Base-by-base conservation (phyloP, 2,113 vertebrate species). In the Pycnonotus jocosus region DNA sequence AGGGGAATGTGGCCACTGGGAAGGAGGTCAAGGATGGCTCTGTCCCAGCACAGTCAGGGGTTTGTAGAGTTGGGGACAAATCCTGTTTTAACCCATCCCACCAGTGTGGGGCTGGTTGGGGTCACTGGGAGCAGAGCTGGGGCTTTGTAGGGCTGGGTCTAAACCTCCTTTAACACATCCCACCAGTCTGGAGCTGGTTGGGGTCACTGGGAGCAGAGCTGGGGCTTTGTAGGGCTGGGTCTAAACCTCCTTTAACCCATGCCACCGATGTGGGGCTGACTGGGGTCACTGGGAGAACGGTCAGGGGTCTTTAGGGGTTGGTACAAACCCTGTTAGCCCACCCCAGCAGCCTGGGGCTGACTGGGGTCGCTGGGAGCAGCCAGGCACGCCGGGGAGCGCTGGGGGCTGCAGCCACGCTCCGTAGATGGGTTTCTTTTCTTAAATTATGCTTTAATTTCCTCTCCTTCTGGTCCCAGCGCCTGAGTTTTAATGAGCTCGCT, bases 391-490 rank as follows among this genome's bases (percentile, higher is more conserved):
- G 21, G 33, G 76, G 62, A 93, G 50, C 4, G 2, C 47, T 8
- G 21, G 50, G 76, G 58, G 62, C 62, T 80, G 76, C 71, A 90
- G 79, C 60, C 27, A 31, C 4, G 5, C 71, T 78, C 66, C 0
- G 0, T 47, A 23, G 80, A 65, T 44, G 56, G 71, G 33, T 83
- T 95, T 77, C 71, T 94, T 95, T 93, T 61, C 92, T 92, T 80
- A 96, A 93, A 93, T 96, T 93, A 95, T 83, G 80, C 91, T 97
- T 95, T 97, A 90, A 97, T 97, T 97, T 96, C 91, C 88, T 96
- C 72, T 90, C 86, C 94, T 96, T 76, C 90, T 95, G 92, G 86
- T 96, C 84, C 92, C 95, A 73, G 78, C 14, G 92, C 94, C 91
- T 88, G 37, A 45, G 88, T 47, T 95, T 96, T 97, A 97, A 97